Conservation (phyloP, 2,113 vertebrate species). For the Antennarius striatus region DNA sequence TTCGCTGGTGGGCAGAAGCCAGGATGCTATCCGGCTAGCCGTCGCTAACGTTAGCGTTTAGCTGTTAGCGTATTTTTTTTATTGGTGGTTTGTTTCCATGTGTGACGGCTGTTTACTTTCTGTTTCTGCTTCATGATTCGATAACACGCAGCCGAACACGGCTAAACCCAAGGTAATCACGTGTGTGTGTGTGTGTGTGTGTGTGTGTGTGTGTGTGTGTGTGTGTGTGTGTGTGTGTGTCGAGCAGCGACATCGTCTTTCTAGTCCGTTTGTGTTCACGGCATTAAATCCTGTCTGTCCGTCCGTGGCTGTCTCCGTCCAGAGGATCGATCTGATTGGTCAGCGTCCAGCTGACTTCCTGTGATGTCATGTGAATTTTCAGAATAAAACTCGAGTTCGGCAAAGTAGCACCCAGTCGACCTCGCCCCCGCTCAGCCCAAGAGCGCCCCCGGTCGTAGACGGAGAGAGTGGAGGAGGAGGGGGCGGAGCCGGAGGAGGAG, state of each 20-base stretch:
- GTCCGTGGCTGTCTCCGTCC: constrained; percentile 13
- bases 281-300: constrained; percentile 19
- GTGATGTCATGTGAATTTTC: constrained; percentile 27
- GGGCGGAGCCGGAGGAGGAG: constrained; percentile 15
- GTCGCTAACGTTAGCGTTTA: too few species aligned
- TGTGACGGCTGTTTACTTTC: constrained; percentile 46
- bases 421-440: constrained; percentile 79
- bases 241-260: constrained; percentile 23
- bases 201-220: background rate
- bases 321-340: background rate
- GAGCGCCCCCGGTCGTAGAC: constrained; percentile 68
- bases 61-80: background rate
- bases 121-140: constrained; percentile 55
- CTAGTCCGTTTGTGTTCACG: constrained; percentile 20
- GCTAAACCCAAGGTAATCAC: constrained; percentile 69
- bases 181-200: constrained; percentile 19
- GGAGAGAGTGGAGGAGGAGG: constrained; percentile 76
- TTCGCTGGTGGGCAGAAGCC: background rate
- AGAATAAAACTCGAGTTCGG: constrained; percentile 84
- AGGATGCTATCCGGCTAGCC: too few species aligned
- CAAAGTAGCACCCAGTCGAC: constrained; percentile 75
- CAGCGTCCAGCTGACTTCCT: background rate
- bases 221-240: background rate
- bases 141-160: constrained; percentile 65
- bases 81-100: background rate